Evolutionary conservation across 1,140 invertebrate genomes (phyloP).

Genomic region (Coboldia fuscipes): DNA sequence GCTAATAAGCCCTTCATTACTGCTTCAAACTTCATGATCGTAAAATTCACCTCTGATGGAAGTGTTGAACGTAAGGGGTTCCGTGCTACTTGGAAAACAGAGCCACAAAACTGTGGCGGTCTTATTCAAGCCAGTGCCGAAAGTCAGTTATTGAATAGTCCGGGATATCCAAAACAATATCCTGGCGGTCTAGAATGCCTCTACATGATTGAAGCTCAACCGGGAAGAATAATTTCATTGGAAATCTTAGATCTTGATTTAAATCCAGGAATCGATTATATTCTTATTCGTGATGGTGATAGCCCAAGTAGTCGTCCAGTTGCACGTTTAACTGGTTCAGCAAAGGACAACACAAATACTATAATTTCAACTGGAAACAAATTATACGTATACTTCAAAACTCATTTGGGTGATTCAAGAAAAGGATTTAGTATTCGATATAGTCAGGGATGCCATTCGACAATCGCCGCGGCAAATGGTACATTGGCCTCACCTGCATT

Average conservation of each 20-base stretch:
- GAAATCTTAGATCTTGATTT: conserved; percentile 82
- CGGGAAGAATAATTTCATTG: conserved; percentile 67
- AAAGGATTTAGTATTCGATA: conserved; percentile 83
- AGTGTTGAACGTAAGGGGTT: conserved; percentile 89
- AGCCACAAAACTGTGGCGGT: conserved; percentile 74
- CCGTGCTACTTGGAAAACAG: conserved; percentile 80
- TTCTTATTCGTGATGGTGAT: conserved; percentile 75
- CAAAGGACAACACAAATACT: conserved; percentile 55
- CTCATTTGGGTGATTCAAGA: conserved; percentile 65
- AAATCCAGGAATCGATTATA: conserved; percentile 63
- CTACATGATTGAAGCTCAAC: conserved; percentile 74
- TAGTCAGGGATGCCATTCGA: conserved; percentile 67
- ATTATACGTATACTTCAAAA: conserved; percentile 82
- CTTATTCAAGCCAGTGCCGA: conserved; percentile 59
- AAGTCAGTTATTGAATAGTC: conserved; percentile 63
- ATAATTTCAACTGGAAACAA: conserved; percentile 78
- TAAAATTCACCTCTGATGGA: conserved; percentile 87
- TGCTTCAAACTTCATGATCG: conserved; percentile 93
- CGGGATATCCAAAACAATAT: conserved; percentile 79
- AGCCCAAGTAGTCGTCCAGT: conserved; percentile 65
- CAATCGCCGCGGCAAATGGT: conserved; percentile 57
- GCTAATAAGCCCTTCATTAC: conserved; percentile 71
- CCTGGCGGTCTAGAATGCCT: conserved; percentile 87
- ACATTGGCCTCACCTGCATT: conserved; percentile 75
- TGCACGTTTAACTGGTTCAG: conserved; percentile 56